A percentile compares a stretch with the other conserved stretches of the same genome.
These are phyloP conservation scores for Babyrousa celebensis DNA, from an alignment of 2,797 vertebrate genomes.

Conservation along the genomic window DNA sequence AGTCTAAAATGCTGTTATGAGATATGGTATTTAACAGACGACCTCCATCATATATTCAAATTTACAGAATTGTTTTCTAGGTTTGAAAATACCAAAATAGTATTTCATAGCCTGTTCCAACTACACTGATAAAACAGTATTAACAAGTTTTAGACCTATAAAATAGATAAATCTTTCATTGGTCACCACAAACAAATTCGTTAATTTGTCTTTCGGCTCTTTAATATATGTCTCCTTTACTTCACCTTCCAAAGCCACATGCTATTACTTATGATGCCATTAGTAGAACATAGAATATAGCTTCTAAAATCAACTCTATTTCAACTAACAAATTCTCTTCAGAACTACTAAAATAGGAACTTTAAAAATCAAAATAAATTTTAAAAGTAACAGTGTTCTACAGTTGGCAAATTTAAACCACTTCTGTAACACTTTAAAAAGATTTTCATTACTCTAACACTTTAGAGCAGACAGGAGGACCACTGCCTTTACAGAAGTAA, in stretches of 20 bases:
- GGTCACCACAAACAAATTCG: constrained; percentile 36
- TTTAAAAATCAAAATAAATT: constrained; percentile 24
- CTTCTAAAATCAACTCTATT: background rate
- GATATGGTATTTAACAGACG: background rate
- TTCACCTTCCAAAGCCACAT: background rate
- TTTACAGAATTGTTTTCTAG: constrained; percentile 26
- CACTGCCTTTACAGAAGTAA: background rate
- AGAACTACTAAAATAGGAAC: constrained; percentile 14
- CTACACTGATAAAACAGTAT: background rate
- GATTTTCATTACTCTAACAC: background rate
- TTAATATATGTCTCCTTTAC: background rate
- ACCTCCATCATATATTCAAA: background rate
- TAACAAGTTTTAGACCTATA: background rate
- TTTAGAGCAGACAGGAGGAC: background rate
- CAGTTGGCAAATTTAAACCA: background rate
- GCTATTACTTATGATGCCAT: background rate
- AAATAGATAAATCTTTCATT: background rate
- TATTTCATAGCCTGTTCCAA: background rate
- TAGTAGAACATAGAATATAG: background rate
- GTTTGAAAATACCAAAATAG: constrained; percentile 50
- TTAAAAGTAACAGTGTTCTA: background rate
- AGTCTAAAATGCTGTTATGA: background rate
- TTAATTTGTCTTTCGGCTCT: background rate
- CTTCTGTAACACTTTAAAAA: background rate
- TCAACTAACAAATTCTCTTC: background rate